Base-by-base conservation (phyloP, 2,113 vertebrate species). In the Plecotus auritus region DNA sequence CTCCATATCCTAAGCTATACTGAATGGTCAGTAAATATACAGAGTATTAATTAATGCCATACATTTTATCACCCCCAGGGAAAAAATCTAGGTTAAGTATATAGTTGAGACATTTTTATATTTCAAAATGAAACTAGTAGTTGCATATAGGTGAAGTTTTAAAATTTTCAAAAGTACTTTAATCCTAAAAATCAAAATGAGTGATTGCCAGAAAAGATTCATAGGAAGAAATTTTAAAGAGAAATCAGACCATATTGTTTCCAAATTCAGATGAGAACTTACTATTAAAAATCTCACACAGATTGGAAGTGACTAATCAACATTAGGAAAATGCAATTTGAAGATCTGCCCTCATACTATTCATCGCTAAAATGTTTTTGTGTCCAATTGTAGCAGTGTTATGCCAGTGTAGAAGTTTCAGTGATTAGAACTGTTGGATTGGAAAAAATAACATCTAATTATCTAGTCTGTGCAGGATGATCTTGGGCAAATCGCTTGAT, bases 251-350 rank as follows among this genome's bases (percentile, higher is more conserved):
- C 95, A 94, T 95, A 80, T 80, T 93, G 80, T 96, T 96, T 56
- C 51, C 91, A 97, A 91, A 78, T n/a, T 96, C 22, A 66, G 40
- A 45, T 32, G 92, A 69, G 9, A 94, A 90, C 88, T 96, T 84
- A 95, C 96, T 97, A 20, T 96, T 97, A 92, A 92, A 90, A 97
- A 85, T 83, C 42, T 67, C 96, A 95, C 51, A 42, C 95, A 93
- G 74, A 93, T 73, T 96, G 91, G 56, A 97, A 97, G 81, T 97
- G 94, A 96, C 40, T 96, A 94, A 73, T 95, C 91, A 97, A 74
- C 96, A 85, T 94, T 95, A 95, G 73, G 40, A 56, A 96, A 95
- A 95, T 95, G 64, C 86, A 96, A 97, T 81, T 93, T 30, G 59
- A 95, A 90, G 90, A 84, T 94, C 45, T 96, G 64, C 64, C 73